phyloP scores from a whole-genome alignment of 2,113 vertebrate genomes.

The Nothoprocta pentlandii region DNA sequence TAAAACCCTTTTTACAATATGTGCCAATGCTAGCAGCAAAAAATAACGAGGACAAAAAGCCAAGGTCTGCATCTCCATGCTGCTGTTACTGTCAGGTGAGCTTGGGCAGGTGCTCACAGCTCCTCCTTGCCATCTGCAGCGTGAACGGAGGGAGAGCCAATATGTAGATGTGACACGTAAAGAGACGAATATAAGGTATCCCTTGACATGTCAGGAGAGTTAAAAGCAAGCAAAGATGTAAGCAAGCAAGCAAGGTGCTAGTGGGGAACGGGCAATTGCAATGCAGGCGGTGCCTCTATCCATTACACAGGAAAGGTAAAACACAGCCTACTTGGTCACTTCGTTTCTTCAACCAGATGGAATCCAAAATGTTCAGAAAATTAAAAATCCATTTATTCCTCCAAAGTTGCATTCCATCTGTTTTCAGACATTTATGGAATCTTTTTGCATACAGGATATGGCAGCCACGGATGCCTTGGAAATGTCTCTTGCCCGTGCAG shows the following conservation, averaged over 20 bases:
- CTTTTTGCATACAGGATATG: slow-evolving; percentile 69
- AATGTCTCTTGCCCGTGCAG: slow-evolving; percentile 40
- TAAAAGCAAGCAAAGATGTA: neutral
- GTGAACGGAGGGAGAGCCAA: neutral
- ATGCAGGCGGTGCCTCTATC: neutral
- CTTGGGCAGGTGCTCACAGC: neutral
- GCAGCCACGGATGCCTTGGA: slow-evolving; percentile 56
- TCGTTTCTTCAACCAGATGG: slow-evolving; percentile 68
- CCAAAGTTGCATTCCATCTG: slow-evolving; percentile 71
- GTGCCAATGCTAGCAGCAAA: neutral
- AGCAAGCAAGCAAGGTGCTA: neutral
- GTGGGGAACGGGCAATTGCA: neutral
- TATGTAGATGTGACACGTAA: neutral
- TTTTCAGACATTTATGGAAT: slow-evolving; percentile 71
- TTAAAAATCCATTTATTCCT: slow-evolving; percentile 72
- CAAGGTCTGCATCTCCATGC: neutral
- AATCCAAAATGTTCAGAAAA: slow-evolving; percentile 72
- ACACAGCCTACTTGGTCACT: slow-evolving; percentile 60
- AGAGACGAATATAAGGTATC: neutral
- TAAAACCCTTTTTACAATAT: rapidly evolving
- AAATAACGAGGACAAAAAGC: neutral
- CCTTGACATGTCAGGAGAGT: neutral
- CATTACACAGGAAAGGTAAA: slow-evolving; percentile 23
- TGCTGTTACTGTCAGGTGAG: neutral
- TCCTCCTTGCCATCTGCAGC: neutral